Conservation (phyloP, 1,140 invertebrate species). For the Adelges cooleyi region DNA sequence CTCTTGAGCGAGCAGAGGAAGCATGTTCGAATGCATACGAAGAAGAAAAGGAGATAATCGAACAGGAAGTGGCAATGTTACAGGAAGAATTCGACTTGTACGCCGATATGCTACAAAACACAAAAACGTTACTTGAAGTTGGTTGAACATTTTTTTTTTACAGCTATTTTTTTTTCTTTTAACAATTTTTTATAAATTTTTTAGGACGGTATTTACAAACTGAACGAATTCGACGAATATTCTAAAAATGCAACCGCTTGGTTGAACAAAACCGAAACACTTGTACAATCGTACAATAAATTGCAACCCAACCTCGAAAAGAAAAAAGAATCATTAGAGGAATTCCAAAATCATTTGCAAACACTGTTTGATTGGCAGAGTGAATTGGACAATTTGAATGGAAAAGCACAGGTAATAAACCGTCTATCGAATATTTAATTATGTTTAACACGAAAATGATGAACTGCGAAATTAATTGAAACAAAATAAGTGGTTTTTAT, state of each 20-base stretch:
- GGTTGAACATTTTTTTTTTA: not conserved
- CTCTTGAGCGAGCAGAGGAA: slow-evolving; percentile 66
- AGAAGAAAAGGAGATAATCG: slow-evolving; percentile 80
- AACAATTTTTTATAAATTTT: not conserved
- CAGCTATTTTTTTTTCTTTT: not conserved
- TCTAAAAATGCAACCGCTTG: slow-evolving; percentile 78
- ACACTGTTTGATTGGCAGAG: slow-evolving; percentile 88
- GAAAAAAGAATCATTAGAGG: slow-evolving; percentile 77
- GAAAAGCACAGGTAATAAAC: slow-evolving; percentile 62
- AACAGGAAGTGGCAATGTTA: slow-evolving; percentile 76
- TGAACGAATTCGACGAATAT: slow-evolving; percentile 91
- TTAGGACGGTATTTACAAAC: slow-evolving; percentile 67
- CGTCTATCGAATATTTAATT: not conserved
- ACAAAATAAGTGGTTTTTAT: too few species aligned
- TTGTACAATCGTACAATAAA: slow-evolving; percentile 82
- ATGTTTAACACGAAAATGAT: not conserved
- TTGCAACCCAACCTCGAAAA: slow-evolving; percentile 77
- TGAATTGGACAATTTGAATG: slow-evolving; percentile 80
- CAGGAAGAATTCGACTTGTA: slow-evolving; percentile 81
- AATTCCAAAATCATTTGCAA: slow-evolving; percentile 75
- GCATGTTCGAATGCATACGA: slow-evolving; percentile 68
- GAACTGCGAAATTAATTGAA: not conserved
- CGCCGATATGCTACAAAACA: slow-evolving; percentile 60
- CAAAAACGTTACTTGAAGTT: slow-evolving; percentile 71
- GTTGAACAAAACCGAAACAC: slow-evolving; percentile 72